Evolutionary conservation across 2,888 invertebrate genomes (phyloP), one percentile per base, ranked within the genome.

Genomic region (Cybosia mesomella): DNA sequence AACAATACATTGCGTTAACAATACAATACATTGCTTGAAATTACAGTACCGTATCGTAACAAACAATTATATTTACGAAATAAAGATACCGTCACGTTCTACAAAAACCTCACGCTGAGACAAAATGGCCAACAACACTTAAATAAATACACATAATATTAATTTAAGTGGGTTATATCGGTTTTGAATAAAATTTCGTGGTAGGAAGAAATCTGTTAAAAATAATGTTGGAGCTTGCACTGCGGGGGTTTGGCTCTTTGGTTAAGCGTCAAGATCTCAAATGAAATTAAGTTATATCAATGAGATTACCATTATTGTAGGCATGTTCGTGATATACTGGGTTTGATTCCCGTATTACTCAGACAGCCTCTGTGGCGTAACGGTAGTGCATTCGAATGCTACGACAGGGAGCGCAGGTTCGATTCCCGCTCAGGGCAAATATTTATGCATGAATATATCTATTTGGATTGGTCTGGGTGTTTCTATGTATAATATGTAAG

Each of bases 91-190:
- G 79, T 78, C 70, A 59, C 9, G 0, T 13, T 54, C 70, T 24
- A 70, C 71, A 80, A 80, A 77, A 77, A 58, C 34, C 68, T 66
- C 77, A 75, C 21, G 77, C 80, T 72, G 80, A 10, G 79, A 75
- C 34, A 58, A 68, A 70, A 71, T 70, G 36, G 67, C n/a, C 21
- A 53, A 71, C 77, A 68, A 68, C 71, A 61, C 9, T 53, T n/a
- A 67, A 28, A 70, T 76, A 74, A 70, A 79, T 70, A 70, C 62
- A 63, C 21, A 53, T 72, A 68, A 76, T 72, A 65, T 71, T 57
- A 36, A 71, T 67, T 59, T 74, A 78, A 74, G 68, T 79, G 9
- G 57, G n/a, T 58, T 66, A 36, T 34, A 79, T 76, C 32, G 68
- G 32, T 72, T 72, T 62, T 64, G 70, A 76, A 76, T 74, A 66